These are phyloP conservation scores for Trinectes maculatus DNA, from an alignment of 2,113 vertebrate genomes.

Conservation along the genomic window DNA sequence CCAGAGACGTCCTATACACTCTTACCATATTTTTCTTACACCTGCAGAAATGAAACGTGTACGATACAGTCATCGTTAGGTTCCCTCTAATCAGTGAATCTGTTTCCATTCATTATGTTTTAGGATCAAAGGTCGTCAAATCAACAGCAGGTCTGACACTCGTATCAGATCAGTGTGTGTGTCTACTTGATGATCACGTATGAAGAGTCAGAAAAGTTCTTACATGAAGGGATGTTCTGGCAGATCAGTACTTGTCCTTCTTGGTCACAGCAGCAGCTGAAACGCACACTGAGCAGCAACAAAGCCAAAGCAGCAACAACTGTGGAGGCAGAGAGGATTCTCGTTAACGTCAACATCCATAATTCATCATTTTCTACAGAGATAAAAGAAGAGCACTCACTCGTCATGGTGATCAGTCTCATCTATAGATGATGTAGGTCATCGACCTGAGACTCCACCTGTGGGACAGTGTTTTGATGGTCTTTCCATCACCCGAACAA, in stretches of 20 bases:
- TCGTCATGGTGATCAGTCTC: conserved; percentile 35
- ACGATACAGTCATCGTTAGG: too few species aligned
- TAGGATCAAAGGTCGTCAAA: too few species aligned
- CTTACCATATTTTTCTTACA: too few species aligned
- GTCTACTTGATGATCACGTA: too few species aligned
- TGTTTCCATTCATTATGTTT: too few species aligned
- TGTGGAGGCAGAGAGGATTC: conserved; percentile 10
- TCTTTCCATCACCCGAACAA: conserved; percentile 42
- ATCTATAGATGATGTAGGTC: background rate
- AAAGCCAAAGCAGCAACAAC: conserved; percentile 27
- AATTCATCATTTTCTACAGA: background rate
- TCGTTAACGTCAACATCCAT: background rate
- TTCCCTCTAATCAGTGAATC: too few species aligned
- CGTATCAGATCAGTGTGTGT: too few species aligned
- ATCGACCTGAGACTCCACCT: background rate
- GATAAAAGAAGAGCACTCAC: conserved; percentile 27
- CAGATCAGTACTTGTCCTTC: conserved; percentile 47
- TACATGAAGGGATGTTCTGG: conserved; percentile 52
- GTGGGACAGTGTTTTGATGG: background rate
- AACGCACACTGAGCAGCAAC: conserved; percentile 23
- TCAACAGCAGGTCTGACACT: too few species aligned
- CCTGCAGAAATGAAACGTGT: too few species aligned
- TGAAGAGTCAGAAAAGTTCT: too few species aligned
- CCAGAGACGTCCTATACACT: too few species aligned
- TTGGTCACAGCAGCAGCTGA: conserved; percentile 21